These are phyloP conservation scores for Pollachius pollachius DNA, from an alignment of 2,113 vertebrate genomes.

Conservation along the genomic window DNA sequence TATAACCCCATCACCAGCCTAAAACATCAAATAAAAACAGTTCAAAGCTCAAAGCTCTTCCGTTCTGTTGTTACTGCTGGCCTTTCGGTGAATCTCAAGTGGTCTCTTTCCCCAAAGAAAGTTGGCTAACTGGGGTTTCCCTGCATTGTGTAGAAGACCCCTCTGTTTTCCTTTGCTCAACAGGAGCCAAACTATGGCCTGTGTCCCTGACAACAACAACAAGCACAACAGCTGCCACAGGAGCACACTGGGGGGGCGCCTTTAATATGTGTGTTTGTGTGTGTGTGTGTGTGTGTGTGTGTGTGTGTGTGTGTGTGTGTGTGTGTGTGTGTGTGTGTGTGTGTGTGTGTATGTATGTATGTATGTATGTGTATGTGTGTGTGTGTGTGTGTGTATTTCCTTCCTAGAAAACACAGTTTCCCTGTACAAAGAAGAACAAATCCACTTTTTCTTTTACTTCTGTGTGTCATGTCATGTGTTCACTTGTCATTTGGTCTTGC, in stretches of 20 bases:
- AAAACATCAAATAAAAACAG: too few relatives aligned
- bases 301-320: background rate
- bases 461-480: too few relatives aligned
- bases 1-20: too few relatives aligned
- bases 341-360: too few relatives aligned
- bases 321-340: too few relatives aligned
- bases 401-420: background rate
- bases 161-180: constrained; percentile 42
- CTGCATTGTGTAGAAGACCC: constrained; percentile 41
- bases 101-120: background rate
- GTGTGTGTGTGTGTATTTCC: background rate
- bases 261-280: constrained; percentile 27
- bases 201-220: constrained; percentile 47
- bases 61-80: background rate
- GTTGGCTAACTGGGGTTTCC: constrained; percentile 44
- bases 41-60: too few relatives aligned
- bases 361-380: background rate
- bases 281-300: too few relatives aligned
- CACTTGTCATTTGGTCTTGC: too few relatives aligned
- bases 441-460: background rate
- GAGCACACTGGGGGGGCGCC: constrained; percentile 49
- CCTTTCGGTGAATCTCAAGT: constrained; percentile 27
- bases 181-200: constrained; percentile 45
- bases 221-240: too few relatives aligned
- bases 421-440: background rate